phyloP scores from a whole-genome alignment of 2,113 vertebrate genomes.

The Aramus guarauna region DNA sequence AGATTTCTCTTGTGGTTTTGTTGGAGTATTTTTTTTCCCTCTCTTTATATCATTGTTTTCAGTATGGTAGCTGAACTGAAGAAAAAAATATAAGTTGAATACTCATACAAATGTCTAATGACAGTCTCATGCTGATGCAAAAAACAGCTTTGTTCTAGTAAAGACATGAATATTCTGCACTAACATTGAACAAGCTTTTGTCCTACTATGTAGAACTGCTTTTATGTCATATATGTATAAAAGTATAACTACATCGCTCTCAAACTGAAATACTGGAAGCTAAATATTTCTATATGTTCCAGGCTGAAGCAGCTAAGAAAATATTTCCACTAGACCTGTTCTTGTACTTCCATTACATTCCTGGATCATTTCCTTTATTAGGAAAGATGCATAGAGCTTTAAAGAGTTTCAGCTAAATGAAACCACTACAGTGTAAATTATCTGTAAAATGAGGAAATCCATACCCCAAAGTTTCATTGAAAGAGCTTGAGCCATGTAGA shows the following conservation, averaged over 20 bases:
- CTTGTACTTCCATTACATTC: not conserved
- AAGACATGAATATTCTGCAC: not conserved
- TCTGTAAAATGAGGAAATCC: not conserved
- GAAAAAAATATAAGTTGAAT: not conserved
- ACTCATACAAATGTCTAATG: not conserved
- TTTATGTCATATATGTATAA: not conserved
- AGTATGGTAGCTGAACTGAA: not conserved
- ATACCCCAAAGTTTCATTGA: not conserved
- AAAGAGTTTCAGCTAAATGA: not conserved
- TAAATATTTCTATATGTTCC: not conserved
- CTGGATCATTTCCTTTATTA: not conserved
- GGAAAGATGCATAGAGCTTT: not conserved
- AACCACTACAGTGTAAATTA: not conserved
- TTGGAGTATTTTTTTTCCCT: accelerated
- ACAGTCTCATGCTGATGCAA: not conserved
- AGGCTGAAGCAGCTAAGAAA: not conserved
- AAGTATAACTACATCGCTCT: not conserved
- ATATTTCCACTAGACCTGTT: not conserved
- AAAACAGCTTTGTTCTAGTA: not conserved
- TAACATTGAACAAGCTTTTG: not conserved
- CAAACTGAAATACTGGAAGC: not conserved
- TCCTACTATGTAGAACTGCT: not conserved
- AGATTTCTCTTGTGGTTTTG: not conserved
- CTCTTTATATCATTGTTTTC: not conserved
- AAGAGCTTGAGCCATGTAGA: not conserved